Evolutionary conservation across 2,113 vertebrate species (phyloP).

Genomic region (Cathartes aura): DNA sequence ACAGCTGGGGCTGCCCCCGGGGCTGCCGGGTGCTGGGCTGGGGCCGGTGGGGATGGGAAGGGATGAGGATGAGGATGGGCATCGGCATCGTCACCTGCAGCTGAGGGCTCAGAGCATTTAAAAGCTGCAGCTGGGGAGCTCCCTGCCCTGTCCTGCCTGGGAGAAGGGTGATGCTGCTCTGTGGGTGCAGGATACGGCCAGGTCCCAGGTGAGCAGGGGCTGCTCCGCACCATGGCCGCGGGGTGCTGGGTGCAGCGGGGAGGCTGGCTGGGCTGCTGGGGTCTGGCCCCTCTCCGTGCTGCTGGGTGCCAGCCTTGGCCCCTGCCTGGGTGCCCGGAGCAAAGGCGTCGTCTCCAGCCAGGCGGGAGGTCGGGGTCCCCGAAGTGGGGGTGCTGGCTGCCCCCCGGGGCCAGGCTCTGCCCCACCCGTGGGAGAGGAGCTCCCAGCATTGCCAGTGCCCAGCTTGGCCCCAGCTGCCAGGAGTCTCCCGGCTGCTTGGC

Average conservation of each 20-base stretch:
- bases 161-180: fast-evolving
- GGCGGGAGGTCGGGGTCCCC: not conserved
- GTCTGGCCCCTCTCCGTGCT: not conserved
- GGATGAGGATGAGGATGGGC: no score
- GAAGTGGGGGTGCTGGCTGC: not conserved
- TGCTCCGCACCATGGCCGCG: fast-evolving
- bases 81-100: not conserved
- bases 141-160: fast-evolving
- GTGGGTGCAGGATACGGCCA: fast-evolving
- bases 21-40: not conserved
- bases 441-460: fast-evolving
- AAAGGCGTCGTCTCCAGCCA: not conserved
- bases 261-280: not conserved
- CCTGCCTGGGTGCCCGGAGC: not conserved
- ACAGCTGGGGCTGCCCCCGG: not conserved
- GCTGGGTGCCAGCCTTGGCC: not conserved
- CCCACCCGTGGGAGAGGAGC: not conserved
- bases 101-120: not conserved
- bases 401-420: not conserved
- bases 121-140: not conserved
- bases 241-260: not conserved
- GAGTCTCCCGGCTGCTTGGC: not conserved
- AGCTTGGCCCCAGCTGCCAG: not conserved
- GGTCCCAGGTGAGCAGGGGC: not conserved
- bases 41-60: no score